Conservation (phyloP, 2,113 vertebrate species). For the Mustelus asterias region DNA sequence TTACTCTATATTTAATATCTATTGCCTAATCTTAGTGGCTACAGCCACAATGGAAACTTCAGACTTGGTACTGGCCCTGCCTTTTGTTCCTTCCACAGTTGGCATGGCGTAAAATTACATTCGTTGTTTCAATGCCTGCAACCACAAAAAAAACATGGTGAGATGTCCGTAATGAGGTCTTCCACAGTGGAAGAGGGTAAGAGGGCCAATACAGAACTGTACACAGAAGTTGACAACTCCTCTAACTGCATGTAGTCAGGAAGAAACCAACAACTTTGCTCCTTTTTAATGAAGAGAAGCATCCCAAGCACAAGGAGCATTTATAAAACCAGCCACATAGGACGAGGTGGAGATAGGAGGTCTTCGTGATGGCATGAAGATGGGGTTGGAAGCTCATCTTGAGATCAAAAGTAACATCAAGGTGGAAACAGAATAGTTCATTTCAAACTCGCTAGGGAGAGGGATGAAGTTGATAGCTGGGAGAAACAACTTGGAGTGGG, state of each 20-base stretch:
- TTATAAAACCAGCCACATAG: too few relatives aligned
- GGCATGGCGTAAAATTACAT: not conserved
- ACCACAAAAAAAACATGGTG: not conserved
- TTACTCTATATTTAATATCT: not conserved
- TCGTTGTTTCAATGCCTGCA: not conserved
- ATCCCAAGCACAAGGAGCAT: too few relatives aligned
- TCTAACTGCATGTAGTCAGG: not conserved
- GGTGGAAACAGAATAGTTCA: too few relatives aligned
- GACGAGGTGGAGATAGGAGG: too few relatives aligned
- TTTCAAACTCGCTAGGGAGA: too few relatives aligned
- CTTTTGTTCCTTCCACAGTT: not conserved
- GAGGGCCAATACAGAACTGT: not conserved
- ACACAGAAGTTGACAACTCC: not conserved
- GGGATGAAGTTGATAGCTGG: too few relatives aligned
- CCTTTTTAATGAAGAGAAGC: too few relatives aligned
- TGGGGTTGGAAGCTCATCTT: too few relatives aligned
- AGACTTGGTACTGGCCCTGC: not conserved
- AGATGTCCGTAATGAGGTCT: not conserved
- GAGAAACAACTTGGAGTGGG: too few relatives aligned
- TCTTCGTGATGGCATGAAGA: too few relatives aligned
- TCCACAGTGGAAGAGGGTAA: not conserved
- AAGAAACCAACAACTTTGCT: not conserved
- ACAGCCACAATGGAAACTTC: not conserved
- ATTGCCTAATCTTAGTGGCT: constrained; percentile 31
- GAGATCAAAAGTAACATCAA: too few relatives aligned